Conservation (phyloP, 2,113 vertebrate genomes). For the Puffinus mauretanicus region DNA sequence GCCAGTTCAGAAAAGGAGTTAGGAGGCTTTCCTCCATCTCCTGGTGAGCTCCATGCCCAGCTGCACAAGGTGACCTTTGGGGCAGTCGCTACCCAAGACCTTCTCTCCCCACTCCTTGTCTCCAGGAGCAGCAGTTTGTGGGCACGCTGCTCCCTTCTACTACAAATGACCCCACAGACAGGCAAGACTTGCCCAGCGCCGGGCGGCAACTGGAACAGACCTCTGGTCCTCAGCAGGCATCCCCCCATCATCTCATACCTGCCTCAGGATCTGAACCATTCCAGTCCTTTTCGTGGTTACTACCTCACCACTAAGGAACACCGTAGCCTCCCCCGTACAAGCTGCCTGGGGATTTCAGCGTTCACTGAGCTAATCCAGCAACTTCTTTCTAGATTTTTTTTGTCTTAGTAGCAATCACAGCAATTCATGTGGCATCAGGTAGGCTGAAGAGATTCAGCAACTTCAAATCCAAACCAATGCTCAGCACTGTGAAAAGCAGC, state of each 20-base stretch:
- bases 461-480: neutral
- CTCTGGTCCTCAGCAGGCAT: neutral
- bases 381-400: neutral
- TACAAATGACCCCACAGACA: too few species aligned
- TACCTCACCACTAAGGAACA: neutral
- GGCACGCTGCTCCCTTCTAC: neutral
- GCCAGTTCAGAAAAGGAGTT: neutral
- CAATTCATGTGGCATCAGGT: neutral
- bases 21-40: neutral
- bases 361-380: neutral
- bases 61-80: neutral
- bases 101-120: neutral
- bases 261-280: neutral
- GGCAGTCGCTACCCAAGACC: neutral
- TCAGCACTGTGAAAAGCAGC: neutral
- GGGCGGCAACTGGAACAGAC: neutral
- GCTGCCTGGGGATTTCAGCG: neutral
- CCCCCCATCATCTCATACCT: too few species aligned
- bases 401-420: neutral
- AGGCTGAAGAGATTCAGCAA: too few species aligned
- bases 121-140: neutral
- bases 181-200: neutral
- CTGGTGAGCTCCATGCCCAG: neutral
- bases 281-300: neutral
- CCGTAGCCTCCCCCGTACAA: fast-evolving